Percentiles rank a stretch among this genome's conserved stretches.
phyloP scores from a whole-genome alignment of 2,888 invertebrate species.

The Onthophagus sagittarius region DNA sequence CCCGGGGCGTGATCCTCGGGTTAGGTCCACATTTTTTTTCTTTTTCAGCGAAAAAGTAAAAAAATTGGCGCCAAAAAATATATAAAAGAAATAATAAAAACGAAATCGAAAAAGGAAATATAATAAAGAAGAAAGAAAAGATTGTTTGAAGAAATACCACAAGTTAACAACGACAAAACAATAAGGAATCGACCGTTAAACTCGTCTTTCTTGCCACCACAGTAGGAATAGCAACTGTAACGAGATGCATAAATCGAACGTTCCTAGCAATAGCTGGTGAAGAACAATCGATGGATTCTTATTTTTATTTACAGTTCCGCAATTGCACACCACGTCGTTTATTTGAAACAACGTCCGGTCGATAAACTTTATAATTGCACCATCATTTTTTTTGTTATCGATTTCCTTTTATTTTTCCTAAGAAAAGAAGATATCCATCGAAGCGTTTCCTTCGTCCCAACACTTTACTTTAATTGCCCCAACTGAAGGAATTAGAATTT shows the following conservation, averaged over 20 bases:
- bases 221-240: neutral
- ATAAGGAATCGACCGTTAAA: neutral
- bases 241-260: neutral
- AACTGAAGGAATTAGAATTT: too few relatives aligned
- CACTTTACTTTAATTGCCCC: too few relatives aligned
- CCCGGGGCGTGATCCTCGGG: neutral
- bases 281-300: neutral
- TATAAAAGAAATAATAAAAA: too few relatives aligned
- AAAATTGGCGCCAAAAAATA: too few relatives aligned
- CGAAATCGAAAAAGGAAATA: too few relatives aligned
- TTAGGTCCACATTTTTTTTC: neutral
- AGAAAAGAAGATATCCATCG: too few relatives aligned
- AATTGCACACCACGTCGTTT: neutral
- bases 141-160: neutral
- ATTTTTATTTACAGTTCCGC: neutral
- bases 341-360: neutral
- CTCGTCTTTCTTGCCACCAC: neutral
- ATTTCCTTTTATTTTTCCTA: neutral
- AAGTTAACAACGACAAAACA: neutral
- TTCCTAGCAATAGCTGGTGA: neutral
- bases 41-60: too few relatives aligned
- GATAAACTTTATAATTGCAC: neutral
- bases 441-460: too few relatives aligned
- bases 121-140: too few relatives aligned
- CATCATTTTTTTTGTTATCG: neutral